Base-by-base conservation (phyloP, 2,888 invertebrate genomes). In the Acanthosepion lycidas region DNA sequence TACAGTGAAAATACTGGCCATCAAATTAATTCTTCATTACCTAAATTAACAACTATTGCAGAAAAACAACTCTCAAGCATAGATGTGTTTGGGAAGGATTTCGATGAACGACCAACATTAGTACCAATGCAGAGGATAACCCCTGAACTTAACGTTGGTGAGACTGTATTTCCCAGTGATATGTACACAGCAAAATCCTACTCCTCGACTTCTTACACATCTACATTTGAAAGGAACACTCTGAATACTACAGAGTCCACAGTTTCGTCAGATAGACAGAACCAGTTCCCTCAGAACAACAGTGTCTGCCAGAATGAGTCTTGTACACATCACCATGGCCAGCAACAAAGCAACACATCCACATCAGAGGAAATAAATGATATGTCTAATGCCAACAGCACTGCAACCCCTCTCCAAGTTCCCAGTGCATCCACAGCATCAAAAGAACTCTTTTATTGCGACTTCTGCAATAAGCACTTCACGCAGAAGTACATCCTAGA, bases 141-240 rank as follows among this genome's bases (percentile, higher is more conserved):
- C 9, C 78, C 78, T 3, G 33, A 33, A n/a, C 78, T 78, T n/a
- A 78, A 78, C 15, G n/a, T 78, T 15, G 78, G 78, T 1, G 78
- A 78, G n/a, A 78, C 78, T 78, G 78, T 78, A n/a, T 78, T 78
- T n/a, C 78, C 78, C 9, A 78, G 78, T 78, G 78, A 78, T 78
- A 78, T 78, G 33, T 78, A 78, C 78, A 78, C 78, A 33, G 78
- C 78, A n/a, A 78, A 78, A n/a, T 78, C 78, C 6, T 78, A 78
- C 18, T 78, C 78, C 18, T 78, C 78, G 3, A 64, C 64, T n/a
- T 78, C n/a, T n/a, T n/a, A 15, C n/a, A n/a, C 78, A 78, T 33
- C 78, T n/a, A 33, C 78, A n/a, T 78, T 33, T 18, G 78, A 78
- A 33, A 78, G 78, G 5, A 78, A n/a, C 78, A 78, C n/a, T 9